phyloP scores from a whole-genome alignment of 2,113 vertebrate species.

The Micromys minutus region DNA sequence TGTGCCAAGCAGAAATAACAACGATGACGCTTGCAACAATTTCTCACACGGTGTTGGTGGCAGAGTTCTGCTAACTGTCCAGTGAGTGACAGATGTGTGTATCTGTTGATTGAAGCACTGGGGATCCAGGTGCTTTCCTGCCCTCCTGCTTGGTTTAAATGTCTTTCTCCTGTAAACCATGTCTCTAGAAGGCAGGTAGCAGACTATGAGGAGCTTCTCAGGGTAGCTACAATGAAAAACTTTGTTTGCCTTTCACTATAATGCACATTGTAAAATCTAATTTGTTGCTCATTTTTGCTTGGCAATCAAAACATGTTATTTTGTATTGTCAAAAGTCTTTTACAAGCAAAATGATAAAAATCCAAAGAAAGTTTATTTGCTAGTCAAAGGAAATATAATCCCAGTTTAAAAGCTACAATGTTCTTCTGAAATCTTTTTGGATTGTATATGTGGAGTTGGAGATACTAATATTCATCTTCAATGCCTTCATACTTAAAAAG shows the following conservation, averaged over 20 bases:
- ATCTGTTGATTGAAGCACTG: constrained; percentile 51
- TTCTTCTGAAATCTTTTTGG: constrained; percentile 61
- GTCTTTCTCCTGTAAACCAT: constrained; percentile 61
- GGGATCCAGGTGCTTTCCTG: constrained; percentile 14
- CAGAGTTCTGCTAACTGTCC: not conserved
- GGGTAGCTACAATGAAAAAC: not conserved
- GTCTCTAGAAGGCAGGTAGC: constrained; percentile 71
- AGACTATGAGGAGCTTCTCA: not conserved
- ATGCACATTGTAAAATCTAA: not conserved
- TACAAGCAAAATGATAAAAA: constrained; percentile 38
- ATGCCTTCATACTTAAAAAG: constrained; percentile 60
- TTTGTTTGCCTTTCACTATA: not conserved
- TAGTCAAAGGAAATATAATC: constrained; percentile 51
- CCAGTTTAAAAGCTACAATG: constrained; percentile 47
- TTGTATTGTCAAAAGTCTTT: constrained; percentile 12
- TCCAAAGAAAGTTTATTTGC: constrained; percentile 31
- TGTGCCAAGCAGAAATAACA: not conserved
- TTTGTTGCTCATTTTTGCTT: constrained; percentile 30
- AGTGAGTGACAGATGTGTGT: not conserved
- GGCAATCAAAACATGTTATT: not conserved
- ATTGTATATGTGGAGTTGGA: not conserved
- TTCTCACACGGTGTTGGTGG: constrained; percentile 23
- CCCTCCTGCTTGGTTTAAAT: constrained; percentile 52
- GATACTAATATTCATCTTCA: constrained; percentile 50
- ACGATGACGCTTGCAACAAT: not conserved